A percentile compares a stretch with the other conserved stretches of the same genome.
Evolutionary conservation across 2,888 invertebrate genomes (phyloP).

Genomic region (Perithous albicinctus): DNA sequence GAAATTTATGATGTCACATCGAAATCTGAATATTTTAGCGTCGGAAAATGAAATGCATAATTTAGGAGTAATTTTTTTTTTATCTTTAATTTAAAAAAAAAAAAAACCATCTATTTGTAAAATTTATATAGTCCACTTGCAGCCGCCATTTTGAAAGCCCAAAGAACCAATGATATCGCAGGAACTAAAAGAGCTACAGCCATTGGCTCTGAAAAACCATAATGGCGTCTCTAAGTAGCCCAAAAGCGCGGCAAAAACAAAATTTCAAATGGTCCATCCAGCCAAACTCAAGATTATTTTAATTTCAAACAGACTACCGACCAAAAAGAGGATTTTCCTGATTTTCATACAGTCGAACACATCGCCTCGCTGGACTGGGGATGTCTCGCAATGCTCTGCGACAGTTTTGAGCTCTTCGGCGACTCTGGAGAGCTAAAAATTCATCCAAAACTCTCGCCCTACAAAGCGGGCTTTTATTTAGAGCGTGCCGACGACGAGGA

Average conservation of each 20-base stretch:
- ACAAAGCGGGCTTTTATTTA: conserved; percentile 89
- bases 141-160: background rate
- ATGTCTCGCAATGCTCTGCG: conserved; percentile 80
- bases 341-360: conserved; percentile 79
- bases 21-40: too few relatives aligned
- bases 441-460: conserved; percentile 91
- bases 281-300: background rate
- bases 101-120: background rate
- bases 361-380: conserved; percentile 81
- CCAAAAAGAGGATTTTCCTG: conserved; percentile 56
- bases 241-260: background rate
- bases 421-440: conserved; percentile 86
- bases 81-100: background rate
- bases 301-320: conserved; percentile 65
- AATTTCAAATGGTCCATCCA: background rate
- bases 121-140: background rate
- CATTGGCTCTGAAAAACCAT: background rate
- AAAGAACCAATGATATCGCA: background rate
- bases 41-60: too few relatives aligned
- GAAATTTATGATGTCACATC: too few relatives aligned
- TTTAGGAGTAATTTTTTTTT: background rate
- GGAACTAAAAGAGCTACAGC: too few relatives aligned
- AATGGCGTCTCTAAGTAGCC: background rate
- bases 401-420: conserved; percentile 74
- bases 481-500: conserved; percentile 76